Evolutionary conservation across 35 echinoderm and acorn worm genomes (phyloP).

Genomic region (Eucidaris tribuloides): DNA sequence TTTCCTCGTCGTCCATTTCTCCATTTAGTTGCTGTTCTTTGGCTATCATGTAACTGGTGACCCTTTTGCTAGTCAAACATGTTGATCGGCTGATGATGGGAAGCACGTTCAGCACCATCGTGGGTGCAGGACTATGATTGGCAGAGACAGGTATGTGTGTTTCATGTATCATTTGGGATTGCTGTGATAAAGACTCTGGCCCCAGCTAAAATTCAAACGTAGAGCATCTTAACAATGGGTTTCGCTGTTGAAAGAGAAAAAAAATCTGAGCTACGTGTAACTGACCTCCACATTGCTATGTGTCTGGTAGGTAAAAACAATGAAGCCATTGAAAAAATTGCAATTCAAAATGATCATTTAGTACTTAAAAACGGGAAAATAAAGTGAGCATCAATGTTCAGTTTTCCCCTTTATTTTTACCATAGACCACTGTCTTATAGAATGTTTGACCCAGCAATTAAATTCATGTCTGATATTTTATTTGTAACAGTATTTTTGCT

Average conservation of each 20-base stretch:
- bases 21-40: conserved; percentile 69
- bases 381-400: not conserved
- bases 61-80: conserved; percentile 84
- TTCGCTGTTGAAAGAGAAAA: not conserved
- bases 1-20: no score
- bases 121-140: conserved; percentile 74
- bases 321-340: no score
- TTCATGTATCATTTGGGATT: not conserved
- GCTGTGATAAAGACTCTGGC: not conserved
- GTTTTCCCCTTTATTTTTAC: no score
- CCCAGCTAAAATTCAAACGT: not conserved
- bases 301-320: no score
- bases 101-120: conserved; percentile 77
- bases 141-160: conserved; percentile 77
- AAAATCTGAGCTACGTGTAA: not conserved
- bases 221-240: no score
- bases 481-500: no score
- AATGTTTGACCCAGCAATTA: not conserved
- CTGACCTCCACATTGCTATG: no score
- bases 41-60: conserved; percentile 84
- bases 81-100: conserved; percentile 99
- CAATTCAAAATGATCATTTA: no score
- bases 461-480: not conserved
- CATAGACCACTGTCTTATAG: no score
- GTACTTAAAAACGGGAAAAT: not conserved